Conservation (phyloP, 2,797 vertebrate genomes). For the Oreortyx pictus region DNA sequence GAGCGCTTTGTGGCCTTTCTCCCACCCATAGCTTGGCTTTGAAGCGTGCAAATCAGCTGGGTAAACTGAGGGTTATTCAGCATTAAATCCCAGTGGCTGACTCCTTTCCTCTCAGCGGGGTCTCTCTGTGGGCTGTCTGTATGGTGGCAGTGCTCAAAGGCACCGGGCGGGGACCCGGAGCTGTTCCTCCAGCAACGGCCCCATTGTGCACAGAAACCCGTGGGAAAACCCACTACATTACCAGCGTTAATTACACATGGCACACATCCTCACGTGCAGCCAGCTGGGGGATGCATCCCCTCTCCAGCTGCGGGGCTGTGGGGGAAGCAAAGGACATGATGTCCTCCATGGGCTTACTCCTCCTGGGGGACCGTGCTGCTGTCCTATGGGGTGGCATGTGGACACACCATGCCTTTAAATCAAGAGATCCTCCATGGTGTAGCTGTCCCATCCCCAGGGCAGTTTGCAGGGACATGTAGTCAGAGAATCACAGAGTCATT, state of each 20-base stretch:
- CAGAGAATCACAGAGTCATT: no score
- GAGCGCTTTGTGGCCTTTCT: not conserved
- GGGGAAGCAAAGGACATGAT: rapidly evolving
- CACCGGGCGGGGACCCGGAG: not conserved
- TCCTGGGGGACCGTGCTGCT: not conserved
- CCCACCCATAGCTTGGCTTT: not conserved
- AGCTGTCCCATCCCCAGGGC: not conserved
- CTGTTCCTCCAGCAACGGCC: constrained; percentile 33
- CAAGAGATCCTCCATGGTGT: rapidly evolving
- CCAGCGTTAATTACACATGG: not conserved
- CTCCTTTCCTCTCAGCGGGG: not conserved
- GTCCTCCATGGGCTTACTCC: not conserved
- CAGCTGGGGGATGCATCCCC: not conserved
- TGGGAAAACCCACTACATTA: constrained; percentile 9
- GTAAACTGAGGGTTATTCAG: not conserved
- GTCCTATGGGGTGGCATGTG: rapidly evolving
- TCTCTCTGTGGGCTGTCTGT: not conserved
- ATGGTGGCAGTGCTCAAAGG: not conserved
- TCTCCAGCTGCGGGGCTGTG: not conserved
- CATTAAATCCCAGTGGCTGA: not conserved
- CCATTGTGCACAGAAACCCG: not conserved
- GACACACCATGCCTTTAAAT: not conserved
- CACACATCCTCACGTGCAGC: not conserved
- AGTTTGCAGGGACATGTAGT: not conserved
- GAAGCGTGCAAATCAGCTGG: not conserved